These are phyloP conservation scores for Poecilobothrus nobilitatus DNA, from an alignment of 2,888 invertebrate genomes.

Conservation along the genomic window DNA sequence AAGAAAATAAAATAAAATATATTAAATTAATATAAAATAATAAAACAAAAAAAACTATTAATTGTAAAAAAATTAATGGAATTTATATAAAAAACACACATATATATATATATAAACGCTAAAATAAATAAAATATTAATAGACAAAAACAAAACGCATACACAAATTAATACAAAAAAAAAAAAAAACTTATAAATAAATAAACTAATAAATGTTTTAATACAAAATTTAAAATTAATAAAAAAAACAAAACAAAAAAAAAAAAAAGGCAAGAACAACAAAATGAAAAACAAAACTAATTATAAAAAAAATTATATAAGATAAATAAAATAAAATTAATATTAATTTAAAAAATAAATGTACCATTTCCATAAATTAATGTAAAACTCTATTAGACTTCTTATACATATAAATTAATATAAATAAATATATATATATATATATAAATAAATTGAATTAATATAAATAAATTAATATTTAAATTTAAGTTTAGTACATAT, in stretches of 20 bases:
- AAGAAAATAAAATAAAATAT: not conserved
- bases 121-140: not conserved
- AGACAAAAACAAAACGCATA: not conserved
- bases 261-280: not conserved
- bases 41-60: not conserved
- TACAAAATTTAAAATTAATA: not conserved
- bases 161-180: no score
- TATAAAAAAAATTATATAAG: not conserved
- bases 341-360: not conserved
- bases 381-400: slow-evolving; percentile 1
- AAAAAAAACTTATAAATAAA: no score
- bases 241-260: not conserved
- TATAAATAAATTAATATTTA: not conserved
- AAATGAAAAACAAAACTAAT: no score
- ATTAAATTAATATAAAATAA: not conserved
- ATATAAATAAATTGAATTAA: not conserved
- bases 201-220: not conserved
- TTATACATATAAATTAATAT: not conserved
- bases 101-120: not conserved
- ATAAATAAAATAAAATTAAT: not conserved
- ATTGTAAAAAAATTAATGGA: not conserved
- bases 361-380: not conserved
- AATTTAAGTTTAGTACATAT: no score
- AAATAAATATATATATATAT: not conserved
- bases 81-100: not conserved